phyloP scores from a whole-genome alignment of 37 sponge, comb jelly and placozoan genomes.

The Oopsacas minuta region DNA sequence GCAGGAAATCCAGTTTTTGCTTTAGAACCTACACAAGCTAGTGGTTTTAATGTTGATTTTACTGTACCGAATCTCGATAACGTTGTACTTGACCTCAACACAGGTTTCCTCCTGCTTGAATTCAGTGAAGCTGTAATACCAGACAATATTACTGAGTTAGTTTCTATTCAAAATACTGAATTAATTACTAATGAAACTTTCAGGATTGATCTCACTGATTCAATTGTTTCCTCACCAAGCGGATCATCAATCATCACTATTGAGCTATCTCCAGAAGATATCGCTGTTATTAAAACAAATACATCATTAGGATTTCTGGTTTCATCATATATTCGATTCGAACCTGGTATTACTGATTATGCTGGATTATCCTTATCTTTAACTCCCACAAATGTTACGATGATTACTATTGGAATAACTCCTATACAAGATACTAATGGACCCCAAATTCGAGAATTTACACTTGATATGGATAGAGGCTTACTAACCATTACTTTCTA shows the following conservation, averaged over 20 bases:
- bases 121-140: slow-evolving; percentile 53
- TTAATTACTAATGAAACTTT: not conserved
- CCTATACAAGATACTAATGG: slow-evolving; percentile 44
- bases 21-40: not conserved
- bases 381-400: not conserved
- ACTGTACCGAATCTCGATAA: not conserved
- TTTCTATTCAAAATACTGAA: not conserved
- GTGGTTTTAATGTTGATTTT: not conserved
- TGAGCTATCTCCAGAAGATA: slow-evolving; percentile 29
- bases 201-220: not conserved
- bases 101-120: slow-evolving; percentile 34
- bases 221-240: slow-evolving; percentile 22
- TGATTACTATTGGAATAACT: slow-evolving; percentile 21
- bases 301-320: slow-evolving; percentile 30
- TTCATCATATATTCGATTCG: slow-evolving; percentile 30
- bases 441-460: slow-evolving; percentile 31
- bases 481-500: not conserved
- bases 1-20: slow-evolving; percentile 32
- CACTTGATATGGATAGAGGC: slow-evolving; percentile 24
- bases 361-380: slow-evolving; percentile 36
- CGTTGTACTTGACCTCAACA: slow-evolving; percentile 38
- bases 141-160: slow-evolving; percentile 16
- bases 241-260: slow-evolving; percentile 49
- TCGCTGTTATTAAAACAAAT: slow-evolving; percentile 32
- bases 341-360: slow-evolving; percentile 42